Evolutionary conservation across 2,797 vertebrate species (phyloP).

Genomic region (Pelochelys cantorii): DNA sequence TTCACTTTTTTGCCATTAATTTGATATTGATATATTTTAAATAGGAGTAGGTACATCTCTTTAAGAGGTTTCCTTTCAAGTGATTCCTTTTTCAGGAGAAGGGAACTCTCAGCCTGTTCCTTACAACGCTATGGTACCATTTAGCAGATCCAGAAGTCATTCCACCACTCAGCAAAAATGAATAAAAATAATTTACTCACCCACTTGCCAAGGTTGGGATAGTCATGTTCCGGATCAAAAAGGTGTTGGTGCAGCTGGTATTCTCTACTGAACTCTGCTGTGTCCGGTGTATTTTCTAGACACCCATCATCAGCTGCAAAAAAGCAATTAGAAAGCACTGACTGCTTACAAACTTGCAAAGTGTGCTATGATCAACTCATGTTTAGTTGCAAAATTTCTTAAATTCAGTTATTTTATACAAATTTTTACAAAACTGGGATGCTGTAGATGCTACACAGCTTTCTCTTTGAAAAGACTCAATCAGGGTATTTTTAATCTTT

Average conservation of each 20-base stretch:
- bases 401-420: background rate
- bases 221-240: constrained; percentile 95
- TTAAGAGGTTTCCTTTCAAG: background rate
- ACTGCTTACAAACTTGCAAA: constrained; percentile 26
- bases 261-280: constrained; percentile 95
- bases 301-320: constrained; percentile 91
- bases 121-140: background rate
- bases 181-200: constrained; percentile 81
- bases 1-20: background rate
- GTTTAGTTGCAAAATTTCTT: background rate
- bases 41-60: background rate
- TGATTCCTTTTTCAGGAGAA: background rate
- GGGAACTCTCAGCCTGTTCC: background rate
- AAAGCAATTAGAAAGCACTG: background rate
- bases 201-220: constrained; percentile 92
- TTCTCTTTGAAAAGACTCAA: background rate
- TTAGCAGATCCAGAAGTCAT: background rate
- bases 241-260: constrained; percentile 97
- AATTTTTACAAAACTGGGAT: background rate
- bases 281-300: constrained; percentile 95
- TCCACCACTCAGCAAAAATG: background rate
- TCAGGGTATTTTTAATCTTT: background rate
- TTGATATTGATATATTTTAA: background rate
- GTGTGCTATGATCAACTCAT: rapidly evolving
- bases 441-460: background rate